A percentile compares a stretch with the other conserved stretches of the same genome.
Conservation (phyloP, 2,113 vertebrate species). For the Zootoca vivipara region DNA sequence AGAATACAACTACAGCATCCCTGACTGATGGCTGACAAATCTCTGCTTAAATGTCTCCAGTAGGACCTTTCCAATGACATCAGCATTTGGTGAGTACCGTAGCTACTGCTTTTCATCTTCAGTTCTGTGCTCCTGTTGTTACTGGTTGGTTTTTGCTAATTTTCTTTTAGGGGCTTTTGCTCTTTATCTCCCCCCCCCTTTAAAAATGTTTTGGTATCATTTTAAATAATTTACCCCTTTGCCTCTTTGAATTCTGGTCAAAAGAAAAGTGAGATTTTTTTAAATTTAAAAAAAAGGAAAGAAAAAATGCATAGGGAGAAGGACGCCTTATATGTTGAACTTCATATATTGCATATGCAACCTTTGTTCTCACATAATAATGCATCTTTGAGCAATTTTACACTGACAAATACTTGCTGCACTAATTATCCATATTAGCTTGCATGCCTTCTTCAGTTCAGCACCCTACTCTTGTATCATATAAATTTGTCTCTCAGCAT, state of each 20-base stretch:
- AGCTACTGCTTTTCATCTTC: neutral
- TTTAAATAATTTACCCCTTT: neutral
- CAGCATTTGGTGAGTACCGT: neutral
- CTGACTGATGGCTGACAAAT: no score
- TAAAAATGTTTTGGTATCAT: neutral
- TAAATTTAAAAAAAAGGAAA: neutral
- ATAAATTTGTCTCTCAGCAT: conserved; percentile 34
- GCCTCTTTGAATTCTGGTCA: neutral
- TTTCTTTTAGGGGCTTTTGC: neutral
- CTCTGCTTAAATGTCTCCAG: no score
- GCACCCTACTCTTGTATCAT: conserved; percentile 6
- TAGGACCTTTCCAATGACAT: neutral
- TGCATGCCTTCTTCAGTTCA: neutral
- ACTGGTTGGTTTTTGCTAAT: neutral
- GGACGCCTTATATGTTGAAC: neutral
- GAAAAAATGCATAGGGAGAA: neutral
- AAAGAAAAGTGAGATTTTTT: neutral
- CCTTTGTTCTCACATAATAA: neutral
- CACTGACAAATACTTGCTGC: neutral
- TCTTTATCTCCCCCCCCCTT: neutral
- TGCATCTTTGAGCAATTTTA: conserved; percentile 1
- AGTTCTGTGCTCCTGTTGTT: neutral
- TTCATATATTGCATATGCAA: neutral
- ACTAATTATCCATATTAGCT: neutral
- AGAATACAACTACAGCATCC: no score